Evolutionary conservation across 2,113 vertebrate species (phyloP).

Genomic region (Corvus cornix): DNA sequence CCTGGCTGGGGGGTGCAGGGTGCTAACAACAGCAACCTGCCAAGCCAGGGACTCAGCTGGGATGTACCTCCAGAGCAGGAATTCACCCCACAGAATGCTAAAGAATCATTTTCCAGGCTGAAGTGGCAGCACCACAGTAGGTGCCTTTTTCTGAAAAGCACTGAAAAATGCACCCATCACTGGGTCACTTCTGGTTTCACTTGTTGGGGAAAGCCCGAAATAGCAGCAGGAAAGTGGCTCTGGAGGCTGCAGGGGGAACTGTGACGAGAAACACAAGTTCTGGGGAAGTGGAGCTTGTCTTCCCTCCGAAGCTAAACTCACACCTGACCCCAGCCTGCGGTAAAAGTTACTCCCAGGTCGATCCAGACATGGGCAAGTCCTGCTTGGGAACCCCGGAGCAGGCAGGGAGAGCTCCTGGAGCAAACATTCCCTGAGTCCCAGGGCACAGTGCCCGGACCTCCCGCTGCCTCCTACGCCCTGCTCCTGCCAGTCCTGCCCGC

Average conservation of each 20-base stretch:
- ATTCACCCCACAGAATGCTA: not conserved
- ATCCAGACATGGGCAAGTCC: not conserved
- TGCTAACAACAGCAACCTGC: not conserved
- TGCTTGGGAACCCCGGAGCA: rapidly evolving
- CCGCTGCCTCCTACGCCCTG: rapidly evolving
- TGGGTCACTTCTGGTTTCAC: constrained; percentile 39
- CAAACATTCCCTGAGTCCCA: not conserved
- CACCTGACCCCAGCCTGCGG: not conserved
- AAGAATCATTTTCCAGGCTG: not conserved
- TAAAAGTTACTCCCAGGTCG: not conserved
- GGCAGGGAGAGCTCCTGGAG: not conserved
- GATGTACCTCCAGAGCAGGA: not conserved
- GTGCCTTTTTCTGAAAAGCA: constrained; percentile 24
- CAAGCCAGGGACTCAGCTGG: not conserved
- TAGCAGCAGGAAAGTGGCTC: constrained; percentile 20
- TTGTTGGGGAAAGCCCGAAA: constrained; percentile 28
- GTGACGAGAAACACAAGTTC: not conserved
- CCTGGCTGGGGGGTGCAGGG: not conserved
- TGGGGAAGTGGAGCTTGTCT: not conserved
- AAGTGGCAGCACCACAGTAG: not conserved
- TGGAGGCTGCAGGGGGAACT: not conserved
- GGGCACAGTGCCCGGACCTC: not conserved
- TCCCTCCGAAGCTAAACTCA: not conserved
- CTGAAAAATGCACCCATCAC: not conserved
- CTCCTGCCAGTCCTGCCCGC: not conserved